Evolutionary conservation across 2,888 invertebrate species (phyloP), one percentile per base, ranked within the genome.

Genomic region (Cheilosia pagana): DNA sequence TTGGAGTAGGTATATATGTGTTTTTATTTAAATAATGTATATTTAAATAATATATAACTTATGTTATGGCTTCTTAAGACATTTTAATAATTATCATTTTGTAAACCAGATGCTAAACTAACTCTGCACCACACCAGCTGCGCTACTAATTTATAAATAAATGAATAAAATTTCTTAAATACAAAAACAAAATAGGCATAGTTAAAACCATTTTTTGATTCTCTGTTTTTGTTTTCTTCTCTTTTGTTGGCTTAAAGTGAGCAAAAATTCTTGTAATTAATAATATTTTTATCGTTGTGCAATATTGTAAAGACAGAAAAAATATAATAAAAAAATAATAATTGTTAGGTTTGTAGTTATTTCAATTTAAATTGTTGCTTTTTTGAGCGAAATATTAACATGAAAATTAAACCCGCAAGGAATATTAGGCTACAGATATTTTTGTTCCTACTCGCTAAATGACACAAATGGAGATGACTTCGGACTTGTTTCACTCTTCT

Each of bases 1-100:
- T 74, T 83, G 79, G 45, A 74, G 83, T 83, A 83, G 83, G 83
- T 83, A 83, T 83, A 75, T 70, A 19, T 75, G 39, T 77, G 62
- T 67, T 76, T 77, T 55, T 62, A 68, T 82, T 31, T 81, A 71
- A 31, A 31, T 50, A 71, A 57, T 70, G 67, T 77, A 67, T 55
- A 60, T 60, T 19, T 45, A 70, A 28, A 62, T 45, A 65, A 67
- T 83, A 83, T 74, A 16, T 74, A 78, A 68, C 78, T 83, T 83
- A 74, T 78, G 82, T 83, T 78, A 78, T 59, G 67, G 74, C 79
- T 83, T 83, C 74, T 79, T 70, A 59, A 60, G 63, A 71, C 2
- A 28, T 48, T 52, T 41, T 28, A 19, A 16, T 39, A 50, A 57
- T 31, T 57, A 70, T 35, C 35, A 35, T 83, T 79, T 83, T 83